Evolutionary conservation across 2,113 vertebrate species (phyloP), one percentile per base, ranked within the genome.

Genomic region (Neotoma lepida): DNA sequence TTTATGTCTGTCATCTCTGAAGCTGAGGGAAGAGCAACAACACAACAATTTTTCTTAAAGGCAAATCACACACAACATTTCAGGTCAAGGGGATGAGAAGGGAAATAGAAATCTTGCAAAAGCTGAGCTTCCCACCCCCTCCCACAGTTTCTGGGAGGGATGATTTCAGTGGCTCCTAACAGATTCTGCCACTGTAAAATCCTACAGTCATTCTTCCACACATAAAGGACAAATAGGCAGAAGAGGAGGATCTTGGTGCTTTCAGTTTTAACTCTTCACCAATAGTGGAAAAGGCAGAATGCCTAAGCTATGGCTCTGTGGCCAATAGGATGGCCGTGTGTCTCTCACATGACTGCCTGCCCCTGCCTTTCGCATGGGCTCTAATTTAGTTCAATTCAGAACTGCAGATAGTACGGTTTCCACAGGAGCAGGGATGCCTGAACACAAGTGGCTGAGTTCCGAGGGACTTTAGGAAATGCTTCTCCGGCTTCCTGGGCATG

Each of bases 301-400:
- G 98, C 98, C 99, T 98, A 97, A 98, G 98, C 98, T 97, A 63
- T 97, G 97, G 97, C 95, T 96, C 68, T 74, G 91, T 98, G 98
- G 97, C 99, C 99, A 99, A 99, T 99, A 89, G 98, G 97, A 96
- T 82, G 46, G 96, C 97, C 73, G 97, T 86, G 82, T 97, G 84
- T 84, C 87, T 97, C 98, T 98, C 99, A 99, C 99, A 97, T 99
- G 99, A 99, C 98, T 94, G 97, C 44, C 98, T 98, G 98, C 98
- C 98, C 97, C 98, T 97, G 98, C 97, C 98, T 98, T 98, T 98
- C 98, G 98, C 98, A 98, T 97, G 98, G 97, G 98, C 98, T 97
- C 98, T 97, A 97, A 96, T 98, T 98, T 96, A 98, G 98, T 98
- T 98, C 98, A 98, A 98, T 99, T 98, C 98, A 98, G 98, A 99